Conservation (phyloP, 30 jellyfish, hydroid and myxozoan species). For the Chrysaora quinquecirrha region DNA sequence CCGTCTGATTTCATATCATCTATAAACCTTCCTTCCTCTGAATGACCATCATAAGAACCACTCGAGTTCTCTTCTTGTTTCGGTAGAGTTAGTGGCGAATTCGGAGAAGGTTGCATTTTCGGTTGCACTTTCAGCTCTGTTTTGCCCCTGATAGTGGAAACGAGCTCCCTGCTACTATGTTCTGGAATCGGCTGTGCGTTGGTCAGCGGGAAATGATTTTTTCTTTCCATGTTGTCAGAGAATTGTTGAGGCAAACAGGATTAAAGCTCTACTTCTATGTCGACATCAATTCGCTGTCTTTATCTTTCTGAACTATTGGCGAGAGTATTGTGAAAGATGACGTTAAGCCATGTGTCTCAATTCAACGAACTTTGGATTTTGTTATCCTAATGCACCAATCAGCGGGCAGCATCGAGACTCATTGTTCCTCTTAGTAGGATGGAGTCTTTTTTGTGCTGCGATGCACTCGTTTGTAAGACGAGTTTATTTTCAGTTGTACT, state of each 20-base stretch:
- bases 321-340: slow-evolving; percentile 73
- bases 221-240: slow-evolving; percentile 82
- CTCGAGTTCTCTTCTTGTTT: slow-evolving; percentile 70
- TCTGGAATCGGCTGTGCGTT: slow-evolving; percentile 68
- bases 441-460: slow-evolving; percentile 55
- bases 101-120: slow-evolving; percentile 76
- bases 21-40: slow-evolving; percentile 67
- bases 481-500: too few relatives aligned
- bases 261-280: slow-evolving; percentile 67
- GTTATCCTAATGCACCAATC: slow-evolving; percentile 74
- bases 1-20: slow-evolving; percentile 49
- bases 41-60: slow-evolving; percentile 55
- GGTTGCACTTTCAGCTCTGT: slow-evolving; percentile 37
- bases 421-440: slow-evolving; percentile 68
- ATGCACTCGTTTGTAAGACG: neutral
- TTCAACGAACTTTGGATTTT: slow-evolving; percentile 80
- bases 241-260: slow-evolving; percentile 80
- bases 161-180: slow-evolving; percentile 73
- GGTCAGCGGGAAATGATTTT: slow-evolving; percentile 81
- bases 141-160: slow-evolving; percentile 70
- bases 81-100: slow-evolving; percentile 67
- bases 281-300: slow-evolving; percentile 80
- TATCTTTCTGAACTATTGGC: slow-evolving; percentile 75
- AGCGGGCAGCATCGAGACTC: slow-evolving; percentile 68
- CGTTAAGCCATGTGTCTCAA: slow-evolving; percentile 88